Conservation (phyloP, 1,140 invertebrate species). For the Drosophila truncata region DNA sequence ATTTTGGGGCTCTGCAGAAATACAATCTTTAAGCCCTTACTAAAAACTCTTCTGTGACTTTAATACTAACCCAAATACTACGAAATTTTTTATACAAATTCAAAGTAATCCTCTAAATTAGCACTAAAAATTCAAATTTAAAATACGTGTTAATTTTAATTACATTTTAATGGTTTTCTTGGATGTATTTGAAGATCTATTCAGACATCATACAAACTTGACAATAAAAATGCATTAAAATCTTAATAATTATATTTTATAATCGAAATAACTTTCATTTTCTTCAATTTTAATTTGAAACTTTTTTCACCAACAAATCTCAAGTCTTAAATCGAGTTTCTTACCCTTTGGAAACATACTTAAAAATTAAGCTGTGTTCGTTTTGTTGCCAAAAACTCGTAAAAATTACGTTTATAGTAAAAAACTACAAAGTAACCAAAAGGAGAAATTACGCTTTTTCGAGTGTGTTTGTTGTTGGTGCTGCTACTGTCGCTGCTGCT, state of each 20-base stretch:
- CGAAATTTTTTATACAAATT: not conserved
- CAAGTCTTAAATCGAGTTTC: not conserved
- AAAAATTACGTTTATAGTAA: constrained; percentile 32
- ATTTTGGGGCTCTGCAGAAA: not conserved
- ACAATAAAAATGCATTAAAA: no score
- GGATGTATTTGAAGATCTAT: no score
- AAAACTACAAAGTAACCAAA: constrained; percentile 40
- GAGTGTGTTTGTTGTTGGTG: constrained; percentile 17
- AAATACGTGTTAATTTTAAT: no score
- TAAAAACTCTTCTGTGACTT: not conserved
- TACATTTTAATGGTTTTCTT: no score
- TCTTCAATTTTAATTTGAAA: not conserved
- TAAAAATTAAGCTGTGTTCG: constrained; percentile 8
- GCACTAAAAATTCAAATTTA: no score
- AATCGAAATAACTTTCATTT: not conserved
- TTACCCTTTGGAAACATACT: constrained; percentile 6
- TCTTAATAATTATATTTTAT: no score
- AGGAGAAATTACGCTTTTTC: constrained; percentile 24
- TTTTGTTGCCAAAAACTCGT: constrained; percentile 23
- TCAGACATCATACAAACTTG: no score
- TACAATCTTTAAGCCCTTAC: not conserved
- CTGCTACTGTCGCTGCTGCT: constrained; percentile 8
- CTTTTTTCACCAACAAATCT: not conserved
- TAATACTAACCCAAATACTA: not conserved
- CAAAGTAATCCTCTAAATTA: no score